Conservation (phyloP, 2,888 invertebrate genomes). For the Tetrapedia diversipes region DNA sequence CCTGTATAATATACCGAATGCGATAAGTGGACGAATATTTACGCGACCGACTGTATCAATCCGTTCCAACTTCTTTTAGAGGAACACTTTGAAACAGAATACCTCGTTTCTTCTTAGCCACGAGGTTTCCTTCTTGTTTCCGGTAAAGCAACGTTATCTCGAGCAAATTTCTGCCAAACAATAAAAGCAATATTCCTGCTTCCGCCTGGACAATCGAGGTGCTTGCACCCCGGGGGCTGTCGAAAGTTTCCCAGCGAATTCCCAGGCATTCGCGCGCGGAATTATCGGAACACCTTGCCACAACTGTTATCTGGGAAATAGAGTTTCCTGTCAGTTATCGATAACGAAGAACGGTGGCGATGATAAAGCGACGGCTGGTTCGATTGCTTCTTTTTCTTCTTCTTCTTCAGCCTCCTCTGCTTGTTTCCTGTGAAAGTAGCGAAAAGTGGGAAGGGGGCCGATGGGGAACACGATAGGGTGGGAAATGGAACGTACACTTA, state of each 20-base stretch:
- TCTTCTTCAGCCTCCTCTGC: constrained; percentile 9
- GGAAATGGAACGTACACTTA: constrained; percentile 68
- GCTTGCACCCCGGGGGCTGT: constrained; percentile 4
- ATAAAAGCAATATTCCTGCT: not conserved
- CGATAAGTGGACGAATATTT: too few species aligned
- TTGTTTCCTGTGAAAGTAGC: constrained; percentile 3
- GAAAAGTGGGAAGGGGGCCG: too few species aligned
- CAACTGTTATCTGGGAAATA: constrained; percentile 36
- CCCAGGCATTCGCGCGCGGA: constrained; percentile 1
- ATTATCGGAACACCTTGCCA: constrained; percentile 40
- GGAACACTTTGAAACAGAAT: too few species aligned
- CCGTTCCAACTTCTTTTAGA: too few species aligned
- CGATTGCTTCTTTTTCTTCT: too few species aligned
- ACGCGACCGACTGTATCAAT: too few species aligned
- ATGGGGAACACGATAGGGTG: too few species aligned
- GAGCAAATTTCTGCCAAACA: not conserved
- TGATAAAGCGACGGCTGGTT: too few species aligned
- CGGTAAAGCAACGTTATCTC: not conserved
- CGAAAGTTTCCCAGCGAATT: constrained; percentile 36
- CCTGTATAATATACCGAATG: too few species aligned
- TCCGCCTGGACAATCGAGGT: not conserved
- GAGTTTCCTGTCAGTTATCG: constrained; percentile 43
- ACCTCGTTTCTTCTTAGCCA: too few species aligned
- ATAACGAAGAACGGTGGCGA: constrained; percentile 54
- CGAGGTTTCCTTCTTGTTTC: not conserved